phyloP scores from a whole-genome alignment of 2,113 vertebrate species.

The Macrotus californicus region DNA sequence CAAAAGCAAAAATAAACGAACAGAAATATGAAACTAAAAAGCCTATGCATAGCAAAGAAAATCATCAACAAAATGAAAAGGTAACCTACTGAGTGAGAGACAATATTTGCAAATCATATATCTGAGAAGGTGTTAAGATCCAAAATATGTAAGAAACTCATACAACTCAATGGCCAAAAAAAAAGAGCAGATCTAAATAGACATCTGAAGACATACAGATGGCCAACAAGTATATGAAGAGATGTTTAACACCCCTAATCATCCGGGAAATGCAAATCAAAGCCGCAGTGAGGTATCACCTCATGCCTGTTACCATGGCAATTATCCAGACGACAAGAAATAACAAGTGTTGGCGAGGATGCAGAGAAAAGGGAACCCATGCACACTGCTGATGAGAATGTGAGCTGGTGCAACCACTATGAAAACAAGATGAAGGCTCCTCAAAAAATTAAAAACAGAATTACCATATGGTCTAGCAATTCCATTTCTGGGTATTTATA shows the following conservation, averaged over 20 bases:
- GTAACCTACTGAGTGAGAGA: background rate
- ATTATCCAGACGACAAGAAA: background rate
- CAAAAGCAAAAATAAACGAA: background rate
- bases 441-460: background rate
- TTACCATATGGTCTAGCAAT: background rate
- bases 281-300: background rate
- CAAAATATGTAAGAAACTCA: too few relatives aligned
- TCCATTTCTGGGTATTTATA: background rate
- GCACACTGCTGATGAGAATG: too few relatives aligned
- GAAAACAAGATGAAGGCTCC: too few relatives aligned
- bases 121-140: too few relatives aligned
- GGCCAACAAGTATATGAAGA: background rate
- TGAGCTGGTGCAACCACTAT: too few relatives aligned
- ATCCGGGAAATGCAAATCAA: background rate
- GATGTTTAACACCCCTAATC: background rate
- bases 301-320: background rate
- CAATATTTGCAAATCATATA: too few relatives aligned
- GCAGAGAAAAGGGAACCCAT: background rate
- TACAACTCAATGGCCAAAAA: too few relatives aligned
- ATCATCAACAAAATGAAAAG: background rate
- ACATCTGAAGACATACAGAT: background rate
- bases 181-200: background rate
- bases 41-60: background rate
- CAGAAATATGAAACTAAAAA: background rate
- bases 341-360: background rate